Evolutionary conservation across 2,888 invertebrate genomes (phyloP).

Genomic region (Drosophila borborema): DNA sequence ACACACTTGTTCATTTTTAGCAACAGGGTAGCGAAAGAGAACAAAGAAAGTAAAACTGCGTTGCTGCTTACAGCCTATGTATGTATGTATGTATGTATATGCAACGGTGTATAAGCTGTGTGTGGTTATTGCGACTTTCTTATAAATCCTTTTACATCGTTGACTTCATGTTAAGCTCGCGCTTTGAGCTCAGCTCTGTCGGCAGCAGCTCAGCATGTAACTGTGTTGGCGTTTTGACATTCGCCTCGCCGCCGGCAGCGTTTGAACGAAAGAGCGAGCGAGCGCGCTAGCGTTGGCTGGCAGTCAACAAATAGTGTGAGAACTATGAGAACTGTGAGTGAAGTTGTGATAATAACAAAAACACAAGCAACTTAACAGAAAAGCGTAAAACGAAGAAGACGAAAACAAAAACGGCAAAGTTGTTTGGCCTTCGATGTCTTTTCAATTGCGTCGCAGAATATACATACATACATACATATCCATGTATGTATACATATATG

Average conservation of each 20-base stretch:
- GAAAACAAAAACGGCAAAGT: constrained; percentile 68
- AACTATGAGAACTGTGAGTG: constrained; percentile 30
- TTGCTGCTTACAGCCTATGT: constrained; percentile 25
- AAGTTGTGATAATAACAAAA: constrained; percentile 76
- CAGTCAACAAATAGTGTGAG: constrained; percentile 32
- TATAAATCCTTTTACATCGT: constrained; percentile 1
- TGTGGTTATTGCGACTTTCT: constrained; percentile 4
- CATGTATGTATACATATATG: background rate
- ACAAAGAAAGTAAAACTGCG: constrained; percentile 54
- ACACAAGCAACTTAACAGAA: constrained; percentile 60
- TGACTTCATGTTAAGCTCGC: background rate
- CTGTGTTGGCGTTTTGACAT: constrained; percentile 25
- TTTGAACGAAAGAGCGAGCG: constrained; percentile 9
- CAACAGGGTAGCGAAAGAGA: constrained; percentile 15
- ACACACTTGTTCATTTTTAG: background rate
- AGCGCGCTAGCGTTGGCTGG: constrained; percentile 13
- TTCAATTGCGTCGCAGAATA: constrained; percentile 80
- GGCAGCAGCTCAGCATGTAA: background rate
- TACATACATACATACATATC: constrained; percentile 34
- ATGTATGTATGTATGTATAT: constrained; percentile 20
- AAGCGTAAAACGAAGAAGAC: constrained; percentile 46
- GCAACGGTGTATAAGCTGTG: background rate
- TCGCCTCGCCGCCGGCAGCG: constrained; percentile 41
- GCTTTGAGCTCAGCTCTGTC: background rate
- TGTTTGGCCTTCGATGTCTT: constrained; percentile 81